Evolutionary conservation across 2,888 invertebrate genomes (phyloP).

Genomic region (Exocentrus adspersus): DNA sequence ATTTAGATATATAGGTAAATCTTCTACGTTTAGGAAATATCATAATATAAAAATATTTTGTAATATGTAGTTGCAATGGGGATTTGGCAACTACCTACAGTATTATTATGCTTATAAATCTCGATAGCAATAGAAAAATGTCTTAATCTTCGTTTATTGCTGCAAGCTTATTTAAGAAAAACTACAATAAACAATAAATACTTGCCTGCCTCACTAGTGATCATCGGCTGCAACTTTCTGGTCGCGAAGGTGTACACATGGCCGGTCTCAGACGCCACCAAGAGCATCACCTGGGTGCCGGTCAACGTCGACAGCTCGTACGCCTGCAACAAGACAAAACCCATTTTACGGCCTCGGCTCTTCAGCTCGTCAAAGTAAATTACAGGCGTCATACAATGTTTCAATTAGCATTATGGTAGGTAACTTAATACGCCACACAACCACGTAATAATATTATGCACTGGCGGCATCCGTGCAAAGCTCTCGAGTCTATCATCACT

Average conservation of each 20-base stretch:
- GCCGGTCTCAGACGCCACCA: conserved; percentile 98
- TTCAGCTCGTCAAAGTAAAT: conserved; percentile 33
- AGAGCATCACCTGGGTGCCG: conserved; percentile 99
- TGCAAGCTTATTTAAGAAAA: too few species aligned
- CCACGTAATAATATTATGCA: conserved; percentile 16
- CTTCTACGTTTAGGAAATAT: too few species aligned
- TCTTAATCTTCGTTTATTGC: too few species aligned
- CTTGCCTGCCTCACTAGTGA: conserved; percentile 91
- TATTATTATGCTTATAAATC: too few species aligned
- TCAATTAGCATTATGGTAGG: conserved; percentile 26
- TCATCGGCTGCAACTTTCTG: conserved; percentile 98
- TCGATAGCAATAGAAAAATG: too few species aligned
- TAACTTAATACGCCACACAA: conserved; percentile 18
- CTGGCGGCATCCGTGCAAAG: background rate
- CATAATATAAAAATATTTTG: too few species aligned
- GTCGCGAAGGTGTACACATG: conserved; percentile 99
- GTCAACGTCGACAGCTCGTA: conserved; percentile 99
- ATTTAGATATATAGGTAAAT: too few species aligned
- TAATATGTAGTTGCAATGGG: too few species aligned
- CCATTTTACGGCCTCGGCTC: conserved; percentile 29
- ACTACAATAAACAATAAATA: conserved; percentile 1
- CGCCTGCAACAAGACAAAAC: conserved; percentile 76
- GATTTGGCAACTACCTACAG: too few species aligned
- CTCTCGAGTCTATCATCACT: conserved; percentile 21
- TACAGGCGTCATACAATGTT: conserved; percentile 26